Base-by-base conservation (phyloP, 2,113 vertebrate genomes). In the Labeo rohita region DNA sequence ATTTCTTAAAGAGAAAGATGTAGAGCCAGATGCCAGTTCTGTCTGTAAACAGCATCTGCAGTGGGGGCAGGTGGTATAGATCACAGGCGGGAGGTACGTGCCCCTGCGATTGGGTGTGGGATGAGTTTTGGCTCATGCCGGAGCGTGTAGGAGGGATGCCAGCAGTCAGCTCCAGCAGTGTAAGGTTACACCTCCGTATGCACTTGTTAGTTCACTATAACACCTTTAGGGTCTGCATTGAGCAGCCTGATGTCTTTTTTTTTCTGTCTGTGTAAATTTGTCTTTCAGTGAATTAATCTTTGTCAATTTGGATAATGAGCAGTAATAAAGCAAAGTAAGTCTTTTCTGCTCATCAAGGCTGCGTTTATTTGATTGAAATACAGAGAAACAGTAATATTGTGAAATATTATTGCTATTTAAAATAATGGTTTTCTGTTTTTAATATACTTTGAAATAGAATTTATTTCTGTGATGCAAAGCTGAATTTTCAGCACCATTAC, bases 11-110 rank as follows among this genome's bases (percentile, higher is more conserved):
- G 70, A 50, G 86, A 61, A 15, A 11, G 79, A 16, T 47, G 49
- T 49, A n/a, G 56, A 36, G 80, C 78, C 72, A 54, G 74, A 83
- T 78, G 81, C 82, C 66, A 85, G 75, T 59, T 61, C 49, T 28
- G 16, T 84, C 23, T 86, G 59, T 66, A 86, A 73, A 75, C 59
- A 45, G 85, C 72, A 83, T 52, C 85, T 87, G 80, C 21, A 39
- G 45, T 23, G 28, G 79, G 47, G 72, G 61, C 11, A 8, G 85
- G 78, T 82, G n/a, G 85, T 39, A 63, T 39, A 61, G 74, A 52
- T 66, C 75, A 77, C 49, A 36, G 49, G 50, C 12, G 11, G 68
- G 56, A 59, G 34, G 73, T 61, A 68, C 9, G 61, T 85, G 59
- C 18, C 75, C 47, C 28, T 34, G 28, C 47, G 85, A 21, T n/a